phyloP scores from a whole-genome alignment of 2,113 vertebrate species.

The Desmodus rotundus region DNA sequence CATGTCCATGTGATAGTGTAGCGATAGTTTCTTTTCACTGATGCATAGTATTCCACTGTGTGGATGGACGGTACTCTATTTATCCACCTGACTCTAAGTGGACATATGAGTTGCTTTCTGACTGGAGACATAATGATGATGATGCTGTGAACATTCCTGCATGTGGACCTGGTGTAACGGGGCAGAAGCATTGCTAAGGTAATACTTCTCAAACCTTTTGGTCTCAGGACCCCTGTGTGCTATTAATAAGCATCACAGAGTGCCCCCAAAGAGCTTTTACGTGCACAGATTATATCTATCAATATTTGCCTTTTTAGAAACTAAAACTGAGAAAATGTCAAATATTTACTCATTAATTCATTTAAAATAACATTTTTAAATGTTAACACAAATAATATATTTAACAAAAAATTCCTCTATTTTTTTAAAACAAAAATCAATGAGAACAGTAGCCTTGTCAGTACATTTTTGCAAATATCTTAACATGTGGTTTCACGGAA shows the following conservation, averaged over 20 bases:
- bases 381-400: neutral
- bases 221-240: neutral
- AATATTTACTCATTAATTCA: neutral
- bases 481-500: neutral
- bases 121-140: neutral
- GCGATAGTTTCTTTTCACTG: neutral
- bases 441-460: neutral
- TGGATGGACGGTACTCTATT: neutral
- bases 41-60: neutral
- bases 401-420: neutral
- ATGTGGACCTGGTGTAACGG: neutral
- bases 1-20: too few species aligned
- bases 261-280: neutral
- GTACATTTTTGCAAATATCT: neutral
- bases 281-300: neutral
- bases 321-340: neutral
- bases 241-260: neutral
- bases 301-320: neutral
- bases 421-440: neutral
- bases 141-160: neutral
- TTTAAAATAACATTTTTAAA: neutral
- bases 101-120: neutral
- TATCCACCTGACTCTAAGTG: neutral
- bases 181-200: neutral
- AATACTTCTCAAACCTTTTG: neutral